Evolutionary conservation across 2,113 vertebrate species (phyloP), one percentile per base, ranked within the genome.

Genomic region (Prunella himalayana): DNA sequence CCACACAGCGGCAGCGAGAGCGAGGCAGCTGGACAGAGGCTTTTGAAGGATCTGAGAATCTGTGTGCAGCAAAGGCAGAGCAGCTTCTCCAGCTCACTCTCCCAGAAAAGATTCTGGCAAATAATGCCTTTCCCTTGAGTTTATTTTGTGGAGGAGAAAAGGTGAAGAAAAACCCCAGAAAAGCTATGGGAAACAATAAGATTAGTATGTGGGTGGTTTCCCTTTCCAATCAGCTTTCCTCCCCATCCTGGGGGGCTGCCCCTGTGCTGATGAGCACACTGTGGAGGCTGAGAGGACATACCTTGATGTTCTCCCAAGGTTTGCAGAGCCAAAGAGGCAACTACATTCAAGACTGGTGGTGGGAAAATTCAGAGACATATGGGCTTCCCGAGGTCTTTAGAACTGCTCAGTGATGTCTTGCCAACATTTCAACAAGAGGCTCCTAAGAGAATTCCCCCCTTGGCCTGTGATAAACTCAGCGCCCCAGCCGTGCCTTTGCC

Each of bases 401-500:
- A 93, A 61, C 69, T 68, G 80, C 69, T 92, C 92, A 92, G 88
- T 95, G 95, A 95, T 94, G 88, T 91, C 95, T 57, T 96, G 95
- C 95, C 92, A 96, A 82, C 69, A 72, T 86, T 94, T 88, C 92
- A 91, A 94, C 88, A 90, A 92, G 90, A 86, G 82, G 37, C 61
- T 95, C 80, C 94, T 79, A 24, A 66, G 94, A 96, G 90, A 96
- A 88, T 88, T 92, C 80, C 69, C 82, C 28, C 64, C 71, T 92
- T 90, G 90, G 94, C 86, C 92, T 90, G 39, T 30, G 92, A 96
- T 96, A 96, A 96, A 95, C 94, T 76, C 88, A 33, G 41, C 50
- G 95, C 90, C 95, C 90, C 86, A 86, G 13, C 10, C 10, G 7
- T 25, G 51, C 0, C 0, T 66, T 86, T 51, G 63, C 71, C 78